Percentiles rank a stretch among this genome's conserved stretches.
phyloP scores from a whole-genome alignment of 2,888 invertebrate genomes.

The Drosophila borborema region DNA sequence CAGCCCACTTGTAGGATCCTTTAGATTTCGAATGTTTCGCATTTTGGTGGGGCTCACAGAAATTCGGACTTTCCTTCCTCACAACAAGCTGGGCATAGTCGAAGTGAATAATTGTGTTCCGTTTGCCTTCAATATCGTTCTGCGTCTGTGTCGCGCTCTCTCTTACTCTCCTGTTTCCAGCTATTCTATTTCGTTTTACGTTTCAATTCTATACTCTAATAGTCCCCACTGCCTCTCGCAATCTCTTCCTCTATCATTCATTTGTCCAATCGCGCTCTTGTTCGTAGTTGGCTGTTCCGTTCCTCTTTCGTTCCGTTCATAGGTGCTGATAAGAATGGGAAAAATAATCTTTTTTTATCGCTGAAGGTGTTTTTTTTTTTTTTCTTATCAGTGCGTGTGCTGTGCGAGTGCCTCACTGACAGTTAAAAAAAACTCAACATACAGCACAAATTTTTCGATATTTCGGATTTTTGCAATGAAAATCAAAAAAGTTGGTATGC shows the following conservation, averaged over 20 bases:
- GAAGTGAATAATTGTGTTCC: constrained; percentile 3
- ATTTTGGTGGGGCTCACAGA: constrained; percentile 41
- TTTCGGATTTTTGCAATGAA: too few species aligned
- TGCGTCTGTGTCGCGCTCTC: constrained; percentile 3
- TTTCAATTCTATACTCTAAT: constrained; percentile 13
- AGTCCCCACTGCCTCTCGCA: background rate
- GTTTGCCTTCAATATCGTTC: background rate
- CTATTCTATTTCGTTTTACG: constrained; percentile 32
- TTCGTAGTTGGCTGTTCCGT: constrained; percentile 10
- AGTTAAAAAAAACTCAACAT: too few species aligned
- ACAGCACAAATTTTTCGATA: too few species aligned
- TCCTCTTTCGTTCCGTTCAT: constrained; percentile 33
- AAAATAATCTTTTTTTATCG: constrained; percentile 29
- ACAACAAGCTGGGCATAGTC: constrained; percentile 2
- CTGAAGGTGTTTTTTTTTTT: constrained; percentile 37
- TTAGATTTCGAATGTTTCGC: constrained; percentile 70
- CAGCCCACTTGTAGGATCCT: constrained; percentile 61
- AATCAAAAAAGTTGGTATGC: too few species aligned
- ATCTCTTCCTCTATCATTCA: constrained; percentile 9
- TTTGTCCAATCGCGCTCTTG: background rate
- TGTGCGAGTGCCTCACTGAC: background rate
- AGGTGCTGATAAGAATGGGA: constrained; percentile 46
- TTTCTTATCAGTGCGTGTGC: constrained; percentile 35
- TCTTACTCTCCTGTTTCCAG: constrained; percentile 7
- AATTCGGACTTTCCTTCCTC: background rate